These are phyloP conservation scores for Andrena dorsata DNA, from an alignment of 2,888 invertebrate species.

Conservation along the genomic window DNA sequence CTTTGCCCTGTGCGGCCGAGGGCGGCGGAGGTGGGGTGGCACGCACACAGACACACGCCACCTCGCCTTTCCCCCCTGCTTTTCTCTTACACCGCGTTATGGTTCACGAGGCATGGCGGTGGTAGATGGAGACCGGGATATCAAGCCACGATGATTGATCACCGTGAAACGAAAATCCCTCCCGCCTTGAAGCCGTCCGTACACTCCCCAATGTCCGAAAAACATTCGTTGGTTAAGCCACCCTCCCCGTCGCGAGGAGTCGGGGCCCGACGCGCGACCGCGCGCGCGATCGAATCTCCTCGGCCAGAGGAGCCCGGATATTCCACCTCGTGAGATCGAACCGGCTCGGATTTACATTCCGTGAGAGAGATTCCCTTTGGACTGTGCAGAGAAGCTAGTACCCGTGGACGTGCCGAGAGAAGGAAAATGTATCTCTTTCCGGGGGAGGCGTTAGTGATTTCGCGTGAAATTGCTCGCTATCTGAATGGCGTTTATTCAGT, in stretches of 20 bases:
- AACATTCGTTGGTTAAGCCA: conserved; percentile 74
- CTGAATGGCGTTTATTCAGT: conserved; percentile 10
- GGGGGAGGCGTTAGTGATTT: conserved; percentile 28
- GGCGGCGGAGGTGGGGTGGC: background rate
- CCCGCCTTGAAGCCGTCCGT: conserved; percentile 54
- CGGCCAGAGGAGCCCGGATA: conserved; percentile 24
- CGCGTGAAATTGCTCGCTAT: conserved; percentile 28
- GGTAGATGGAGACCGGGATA: conserved; percentile 73
- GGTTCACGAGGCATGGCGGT: conserved; percentile 85
- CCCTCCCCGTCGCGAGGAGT: conserved; percentile 58
- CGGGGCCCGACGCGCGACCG: conserved; percentile 26
- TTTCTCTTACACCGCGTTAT: conserved; percentile 67
- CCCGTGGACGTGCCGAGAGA: background rate
- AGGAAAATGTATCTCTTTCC: conserved; percentile 2
- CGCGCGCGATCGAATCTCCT: conserved; percentile 38
- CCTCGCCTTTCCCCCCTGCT: conserved; percentile 16
- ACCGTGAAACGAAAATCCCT: conserved; percentile 59
- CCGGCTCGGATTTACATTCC: conserved; percentile 36
- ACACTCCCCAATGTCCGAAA: conserved; percentile 80
- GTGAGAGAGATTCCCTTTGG: conserved; percentile 13
- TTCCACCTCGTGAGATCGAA: conserved; percentile 29
- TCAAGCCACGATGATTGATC: conserved; percentile 73
- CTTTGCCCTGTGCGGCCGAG: conserved; percentile 18
- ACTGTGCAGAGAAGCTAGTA: conserved; percentile 9
- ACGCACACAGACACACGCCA: background rate